Evolutionary conservation across 2,888 invertebrate genomes (phyloP).

Genomic region (Osmoderma eremita): DNA sequence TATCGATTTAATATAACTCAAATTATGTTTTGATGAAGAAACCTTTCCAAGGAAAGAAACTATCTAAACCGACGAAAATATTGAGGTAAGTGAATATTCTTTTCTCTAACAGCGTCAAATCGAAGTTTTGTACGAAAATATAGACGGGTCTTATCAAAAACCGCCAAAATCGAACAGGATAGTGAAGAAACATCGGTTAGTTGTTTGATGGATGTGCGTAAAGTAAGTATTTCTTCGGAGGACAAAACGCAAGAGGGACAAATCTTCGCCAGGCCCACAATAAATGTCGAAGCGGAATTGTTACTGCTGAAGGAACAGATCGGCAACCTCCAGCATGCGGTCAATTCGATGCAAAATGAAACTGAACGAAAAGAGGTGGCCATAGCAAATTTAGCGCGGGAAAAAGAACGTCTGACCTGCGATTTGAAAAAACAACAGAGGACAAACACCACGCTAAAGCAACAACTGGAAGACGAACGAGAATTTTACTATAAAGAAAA

Average conservation of each 20-base stretch:
- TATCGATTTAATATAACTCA: slow-evolving; percentile 8
- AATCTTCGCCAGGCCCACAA: slow-evolving; percentile 29
- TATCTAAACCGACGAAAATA: slow-evolving; percentile 54
- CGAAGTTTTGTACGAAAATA: slow-evolving; percentile 7
- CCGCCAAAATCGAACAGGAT: slow-evolving; percentile 37
- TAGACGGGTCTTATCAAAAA: slow-evolving; percentile 46
- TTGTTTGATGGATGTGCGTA: slow-evolving; percentile 22
- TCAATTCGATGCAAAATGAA: slow-evolving; percentile 63
- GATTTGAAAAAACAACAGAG: slow-evolving; percentile 66
- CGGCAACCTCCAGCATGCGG: slow-evolving; percentile 62
- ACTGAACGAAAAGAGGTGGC: slow-evolving; percentile 65
- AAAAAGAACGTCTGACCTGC: slow-evolving; percentile 66
- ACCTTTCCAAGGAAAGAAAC: slow-evolving; percentile 52
- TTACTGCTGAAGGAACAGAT: slow-evolving; percentile 61
- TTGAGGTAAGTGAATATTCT: slow-evolving; percentile 52
- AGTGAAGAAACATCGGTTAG: slow-evolving; percentile 19
- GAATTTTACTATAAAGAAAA: slow-evolving; percentile 68
- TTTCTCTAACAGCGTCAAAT: neutral
- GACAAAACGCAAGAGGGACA: neutral
- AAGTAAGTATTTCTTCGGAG: slow-evolving; percentile 15
- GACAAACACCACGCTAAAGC: slow-evolving; percentile 64
- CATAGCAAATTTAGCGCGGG: slow-evolving; percentile 64
- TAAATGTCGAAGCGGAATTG: slow-evolving; percentile 55
- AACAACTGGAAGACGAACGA: slow-evolving; percentile 68
- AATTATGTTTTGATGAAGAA: slow-evolving; percentile 51